Conservation (phyloP, 2,888 invertebrate genomes). For the Acanthacorydalis orientalis region DNA sequence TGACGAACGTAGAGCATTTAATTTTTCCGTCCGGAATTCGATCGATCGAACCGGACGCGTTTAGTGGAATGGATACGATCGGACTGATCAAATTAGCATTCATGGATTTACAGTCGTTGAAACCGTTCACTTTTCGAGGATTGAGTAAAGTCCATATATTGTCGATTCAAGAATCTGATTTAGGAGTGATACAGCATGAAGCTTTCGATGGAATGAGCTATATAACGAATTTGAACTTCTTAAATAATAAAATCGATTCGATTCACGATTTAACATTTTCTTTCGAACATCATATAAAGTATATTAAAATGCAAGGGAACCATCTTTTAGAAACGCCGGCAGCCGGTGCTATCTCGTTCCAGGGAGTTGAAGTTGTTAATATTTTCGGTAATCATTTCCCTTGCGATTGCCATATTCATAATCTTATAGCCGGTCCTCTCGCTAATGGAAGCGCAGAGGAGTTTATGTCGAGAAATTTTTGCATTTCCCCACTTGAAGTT, state of each 20-base stretch:
- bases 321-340: conserved; percentile 65
- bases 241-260: conserved; percentile 73
- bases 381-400: conserved; percentile 70
- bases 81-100: conserved; percentile 64
- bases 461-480: conserved; percentile 60
- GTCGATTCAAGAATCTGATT: conserved; percentile 66
- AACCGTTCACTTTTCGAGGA: conserved; percentile 58
- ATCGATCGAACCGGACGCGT: conserved; percentile 61
- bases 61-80: conserved; percentile 67
- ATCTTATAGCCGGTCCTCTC: conserved; percentile 57
- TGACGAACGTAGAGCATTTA: conserved; percentile 67
- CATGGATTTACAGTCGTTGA: conserved; percentile 61
- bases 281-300: conserved; percentile 51
- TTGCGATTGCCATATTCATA: conserved; percentile 71
- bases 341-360: conserved; percentile 46
- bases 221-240: conserved; percentile 55
- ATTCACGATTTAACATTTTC: conserved; percentile 59
- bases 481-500: conserved; percentile 71
- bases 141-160: conserved; percentile 57
- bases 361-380: conserved; percentile 53
- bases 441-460: conserved; percentile 47
- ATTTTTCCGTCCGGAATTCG: conserved; percentile 68
- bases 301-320: conserved; percentile 62
- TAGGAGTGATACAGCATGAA: conserved; percentile 54
- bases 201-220: conserved; percentile 61